A percentile compares a stretch with the other conserved stretches of the same genome.
phyloP scores from a whole-genome alignment of 2,113 vertebrate genomes.

The Rhinoderma darwinii region DNA sequence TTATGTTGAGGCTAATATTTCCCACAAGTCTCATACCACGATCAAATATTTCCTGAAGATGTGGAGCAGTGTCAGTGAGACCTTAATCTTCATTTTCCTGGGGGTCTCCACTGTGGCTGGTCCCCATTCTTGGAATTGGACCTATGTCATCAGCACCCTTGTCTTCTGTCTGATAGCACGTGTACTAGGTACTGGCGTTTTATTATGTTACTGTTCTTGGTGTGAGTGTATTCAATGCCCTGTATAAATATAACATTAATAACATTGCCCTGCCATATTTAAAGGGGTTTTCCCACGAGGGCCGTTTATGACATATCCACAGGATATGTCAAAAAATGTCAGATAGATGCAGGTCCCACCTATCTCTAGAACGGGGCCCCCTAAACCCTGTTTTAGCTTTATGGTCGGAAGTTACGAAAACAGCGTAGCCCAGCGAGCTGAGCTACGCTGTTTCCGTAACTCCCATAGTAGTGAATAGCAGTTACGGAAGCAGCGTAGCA shows the following conservation, averaged over 20 bases:
- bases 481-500: too few relatives aligned
- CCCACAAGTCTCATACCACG: conserved; percentile 98
- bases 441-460: too few relatives aligned
- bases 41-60: conserved; percentile 99
- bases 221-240: too few relatives aligned
- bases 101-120: conserved; percentile 94
- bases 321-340: too few relatives aligned
- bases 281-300: too few relatives aligned
- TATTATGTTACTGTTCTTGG: not conserved
- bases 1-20: conserved; percentile 98
- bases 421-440: too few relatives aligned
- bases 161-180: conserved; percentile 91
- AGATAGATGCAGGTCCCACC: too few relatives aligned
- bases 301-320: too few relatives aligned
- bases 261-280: not conserved
- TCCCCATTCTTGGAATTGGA: conserved; percentile 93
- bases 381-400: too few relatives aligned
- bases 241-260: not conserved
- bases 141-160: conserved; percentile 88
- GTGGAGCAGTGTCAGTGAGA: conserved; percentile 98
- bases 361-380: too few relatives aligned
- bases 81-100: conserved; percentile 97
- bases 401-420: too few relatives aligned
- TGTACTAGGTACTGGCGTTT: conserved; percentile 80
- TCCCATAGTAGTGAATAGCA: too few relatives aligned